A percentile compares a stretch with the other conserved stretches of the same genome.
phyloP scores from a whole-genome alignment of 1,140 invertebrate genomes.

The Drosophila pseudoobscura region DNA sequence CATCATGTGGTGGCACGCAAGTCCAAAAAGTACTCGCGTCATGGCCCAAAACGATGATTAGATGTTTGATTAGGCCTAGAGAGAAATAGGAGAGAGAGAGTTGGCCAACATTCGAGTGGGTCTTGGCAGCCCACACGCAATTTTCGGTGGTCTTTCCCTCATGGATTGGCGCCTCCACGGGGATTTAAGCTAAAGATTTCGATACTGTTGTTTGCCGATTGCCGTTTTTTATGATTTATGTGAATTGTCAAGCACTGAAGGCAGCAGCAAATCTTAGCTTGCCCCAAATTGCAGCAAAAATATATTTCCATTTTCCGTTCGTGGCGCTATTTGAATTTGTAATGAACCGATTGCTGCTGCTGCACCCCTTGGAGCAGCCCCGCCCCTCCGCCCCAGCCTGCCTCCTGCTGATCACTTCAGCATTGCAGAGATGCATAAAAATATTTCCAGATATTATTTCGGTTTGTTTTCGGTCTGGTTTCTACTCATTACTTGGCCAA shows the following conservation, averaged over 20 bases:
- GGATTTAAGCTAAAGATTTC: conserved; percentile 25
- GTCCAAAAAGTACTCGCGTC: conserved; percentile 41
- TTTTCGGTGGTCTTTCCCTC: not conserved
- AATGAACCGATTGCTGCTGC: conserved; percentile 39
- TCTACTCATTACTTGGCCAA: conserved; percentile 50
- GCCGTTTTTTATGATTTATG: conserved; percentile 48
- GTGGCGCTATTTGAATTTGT: conserved; percentile 59
- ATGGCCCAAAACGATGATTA: conserved; percentile 44
- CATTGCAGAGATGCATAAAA: conserved; percentile 43
- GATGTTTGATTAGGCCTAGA: conserved; percentile 26
- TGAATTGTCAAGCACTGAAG: conserved; percentile 25
- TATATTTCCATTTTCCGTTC: conserved; percentile 60
- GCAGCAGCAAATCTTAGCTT: conserved; percentile 65
- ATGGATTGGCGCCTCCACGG: not conserved
- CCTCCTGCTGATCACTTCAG: conserved; percentile 12
- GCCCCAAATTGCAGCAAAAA: conserved; percentile 56
- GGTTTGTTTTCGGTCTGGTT: conserved; percentile 35
- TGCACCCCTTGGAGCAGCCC: not conserved
- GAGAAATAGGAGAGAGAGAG: conserved; percentile 9
- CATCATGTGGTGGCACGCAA: conserved; percentile 61
- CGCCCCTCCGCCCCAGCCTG: not conserved
- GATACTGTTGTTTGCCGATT: conserved; percentile 36
- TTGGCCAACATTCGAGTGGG: conserved; percentile 10
- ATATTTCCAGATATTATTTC: conserved; percentile 57
- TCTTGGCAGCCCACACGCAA: conserved; percentile 29